Evolutionary conservation across 2,113 vertebrate species (phyloP).

Genomic region (Seriola dumerili): DNA sequence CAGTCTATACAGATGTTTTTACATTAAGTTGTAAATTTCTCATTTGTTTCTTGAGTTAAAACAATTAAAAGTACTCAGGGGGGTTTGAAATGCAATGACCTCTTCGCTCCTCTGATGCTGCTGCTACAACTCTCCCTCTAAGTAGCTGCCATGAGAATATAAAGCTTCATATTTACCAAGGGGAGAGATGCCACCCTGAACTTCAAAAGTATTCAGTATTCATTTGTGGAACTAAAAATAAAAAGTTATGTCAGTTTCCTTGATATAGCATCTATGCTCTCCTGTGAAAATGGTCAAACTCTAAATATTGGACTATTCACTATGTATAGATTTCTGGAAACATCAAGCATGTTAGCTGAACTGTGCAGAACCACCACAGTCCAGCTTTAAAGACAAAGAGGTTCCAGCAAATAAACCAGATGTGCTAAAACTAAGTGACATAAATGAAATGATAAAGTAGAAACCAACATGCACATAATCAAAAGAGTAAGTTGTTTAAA

Average conservation of each 20-base stretch:
- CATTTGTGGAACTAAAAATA: no score
- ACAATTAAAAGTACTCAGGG: neutral
- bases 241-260: no score
- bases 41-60: neutral
- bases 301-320: no score
- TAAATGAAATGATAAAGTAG: neutral
- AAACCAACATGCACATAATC: neutral
- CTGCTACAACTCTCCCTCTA: neutral
- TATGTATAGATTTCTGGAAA: neutral
- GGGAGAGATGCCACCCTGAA: no score
- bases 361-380: neutral
- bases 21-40: neutral
- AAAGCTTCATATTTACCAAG: no score
- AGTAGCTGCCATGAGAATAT: neutral
- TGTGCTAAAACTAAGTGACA: neutral
- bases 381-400: neutral
- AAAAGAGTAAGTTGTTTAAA: no score
- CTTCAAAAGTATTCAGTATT: no score
- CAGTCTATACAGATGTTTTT: neutral
- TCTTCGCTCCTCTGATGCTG: neutral
- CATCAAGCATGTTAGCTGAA: neutral
- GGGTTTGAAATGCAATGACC: no score
- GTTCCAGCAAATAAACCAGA: neutral
- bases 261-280: no score
- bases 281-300: no score